Evolutionary conservation across 1,140 invertebrate genomes (phyloP).

Genomic region (Polyergus mexicanus): DNA sequence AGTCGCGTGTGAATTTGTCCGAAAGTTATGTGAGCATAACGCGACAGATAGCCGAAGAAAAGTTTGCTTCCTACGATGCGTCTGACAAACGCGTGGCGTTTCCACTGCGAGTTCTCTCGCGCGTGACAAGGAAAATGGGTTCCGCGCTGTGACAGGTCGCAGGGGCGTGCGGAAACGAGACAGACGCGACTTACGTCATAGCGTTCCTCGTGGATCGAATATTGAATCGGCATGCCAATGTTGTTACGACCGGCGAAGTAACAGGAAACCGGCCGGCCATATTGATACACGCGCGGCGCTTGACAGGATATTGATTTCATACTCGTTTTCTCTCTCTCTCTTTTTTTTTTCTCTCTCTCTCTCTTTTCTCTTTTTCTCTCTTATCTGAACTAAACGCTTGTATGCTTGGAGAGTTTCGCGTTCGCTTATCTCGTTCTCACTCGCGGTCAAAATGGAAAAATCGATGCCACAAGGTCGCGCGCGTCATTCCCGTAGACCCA

Average conservation of each 20-base stretch:
- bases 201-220: constrained; percentile 52
- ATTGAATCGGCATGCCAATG: constrained; percentile 35
- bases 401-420: constrained; percentile 18
- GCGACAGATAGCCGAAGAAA: constrained; percentile 20
- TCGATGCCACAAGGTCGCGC: constrained; percentile 43
- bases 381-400: not conserved
- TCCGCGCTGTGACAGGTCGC: constrained; percentile 11
- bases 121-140: constrained; percentile 47
- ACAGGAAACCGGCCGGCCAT: constrained; percentile 45
- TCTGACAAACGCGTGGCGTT: constrained; percentile 31
- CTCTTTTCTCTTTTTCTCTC: not conserved
- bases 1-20: constrained; percentile 2
- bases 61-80: not conserved
- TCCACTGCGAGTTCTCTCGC: constrained; percentile 7
- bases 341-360: not conserved
- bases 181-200: constrained; percentile 51
- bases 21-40: not conserved
- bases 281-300: constrained; percentile 42
- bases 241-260: constrained; percentile 50
- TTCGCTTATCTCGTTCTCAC: constrained; percentile 13
- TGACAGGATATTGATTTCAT: constrained; percentile 51
- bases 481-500: constrained; percentile 34
- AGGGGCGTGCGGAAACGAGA: not conserved
- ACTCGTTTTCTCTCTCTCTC: not conserved
- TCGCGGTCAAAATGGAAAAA: constrained; percentile 45